Conservation (phyloP, 2,113 vertebrate genomes). For the Diphyllodes magnificus region DNA sequence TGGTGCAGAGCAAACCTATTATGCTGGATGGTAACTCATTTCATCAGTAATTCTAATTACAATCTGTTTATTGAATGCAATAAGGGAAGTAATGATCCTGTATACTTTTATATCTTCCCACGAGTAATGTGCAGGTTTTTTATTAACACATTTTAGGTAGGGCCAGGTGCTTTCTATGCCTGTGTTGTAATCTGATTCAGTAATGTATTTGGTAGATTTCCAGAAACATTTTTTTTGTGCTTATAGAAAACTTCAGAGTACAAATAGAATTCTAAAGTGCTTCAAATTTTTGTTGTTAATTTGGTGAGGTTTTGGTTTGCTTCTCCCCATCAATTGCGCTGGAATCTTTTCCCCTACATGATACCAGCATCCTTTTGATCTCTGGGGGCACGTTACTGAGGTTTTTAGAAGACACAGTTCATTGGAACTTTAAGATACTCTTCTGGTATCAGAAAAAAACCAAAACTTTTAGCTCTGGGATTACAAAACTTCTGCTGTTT, state of each 20-base stretch:
- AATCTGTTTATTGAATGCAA: background rate
- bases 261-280: background rate
- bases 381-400: background rate
- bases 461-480: background rate
- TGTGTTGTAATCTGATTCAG: background rate
- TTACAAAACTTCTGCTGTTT: background rate
- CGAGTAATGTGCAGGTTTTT: background rate
- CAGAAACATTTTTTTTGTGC: background rate
- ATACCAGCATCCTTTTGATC: background rate
- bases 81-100: background rate
- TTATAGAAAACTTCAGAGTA: background rate
- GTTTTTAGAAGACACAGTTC: background rate
- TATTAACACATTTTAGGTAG: background rate
- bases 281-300: background rate
- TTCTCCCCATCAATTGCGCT: background rate
- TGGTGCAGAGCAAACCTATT: background rate
- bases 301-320: background rate
- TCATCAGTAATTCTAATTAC: background rate
- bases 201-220: background rate
- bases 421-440: background rate
- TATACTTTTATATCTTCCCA: background rate
- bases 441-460: background rate
- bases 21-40: conserved; percentile 39
- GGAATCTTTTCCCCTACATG: background rate
- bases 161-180: background rate